These are phyloP conservation scores for Lagocephalus sceleratus DNA, from an alignment of 2,797 vertebrate genomes.

Conservation along the genomic window DNA sequence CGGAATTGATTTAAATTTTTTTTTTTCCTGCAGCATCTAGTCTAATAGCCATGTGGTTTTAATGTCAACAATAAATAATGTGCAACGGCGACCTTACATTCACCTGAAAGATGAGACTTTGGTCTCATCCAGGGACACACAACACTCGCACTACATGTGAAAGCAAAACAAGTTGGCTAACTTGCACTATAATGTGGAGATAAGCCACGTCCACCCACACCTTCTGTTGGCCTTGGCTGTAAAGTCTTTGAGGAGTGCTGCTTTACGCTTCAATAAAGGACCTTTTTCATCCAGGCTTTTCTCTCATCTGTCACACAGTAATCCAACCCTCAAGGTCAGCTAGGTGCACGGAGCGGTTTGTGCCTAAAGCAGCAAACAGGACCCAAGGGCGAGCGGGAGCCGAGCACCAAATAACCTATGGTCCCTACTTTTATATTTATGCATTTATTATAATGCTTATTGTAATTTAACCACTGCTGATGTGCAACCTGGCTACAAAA, in stretches of 20 bases:
- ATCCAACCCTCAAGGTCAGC: conserved; percentile 41
- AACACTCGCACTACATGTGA: conserved; percentile 40
- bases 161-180: conserved; percentile 7
- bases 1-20: conserved; percentile 52
- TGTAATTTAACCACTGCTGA: conserved; percentile 1
- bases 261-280: conserved; percentile 60
- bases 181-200: conserved; percentile 33
- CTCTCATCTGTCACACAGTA: conserved; percentile 31
- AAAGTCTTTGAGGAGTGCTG: conserved; percentile 46
- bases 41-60: too few relatives aligned
- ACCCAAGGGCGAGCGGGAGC: neutral
- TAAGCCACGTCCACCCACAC: conserved; percentile 50
- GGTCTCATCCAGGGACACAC: conserved; percentile 42
- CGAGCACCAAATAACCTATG: neutral
- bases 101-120: conserved; percentile 31
- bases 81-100: conserved; percentile 4
- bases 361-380: neutral
- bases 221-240: conserved; percentile 44
- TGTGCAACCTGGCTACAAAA: conserved; percentile 8
- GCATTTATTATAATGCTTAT: neutral
- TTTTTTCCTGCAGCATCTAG: neutral
- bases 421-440: neutral
- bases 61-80: conserved; percentile 2
- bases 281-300: conserved; percentile 50
- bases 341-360: conserved; percentile 11